These are phyloP conservation scores for Bettongia penicillata DNA, from an alignment of 2,113 vertebrate genomes.

Conservation along the genomic window DNA sequence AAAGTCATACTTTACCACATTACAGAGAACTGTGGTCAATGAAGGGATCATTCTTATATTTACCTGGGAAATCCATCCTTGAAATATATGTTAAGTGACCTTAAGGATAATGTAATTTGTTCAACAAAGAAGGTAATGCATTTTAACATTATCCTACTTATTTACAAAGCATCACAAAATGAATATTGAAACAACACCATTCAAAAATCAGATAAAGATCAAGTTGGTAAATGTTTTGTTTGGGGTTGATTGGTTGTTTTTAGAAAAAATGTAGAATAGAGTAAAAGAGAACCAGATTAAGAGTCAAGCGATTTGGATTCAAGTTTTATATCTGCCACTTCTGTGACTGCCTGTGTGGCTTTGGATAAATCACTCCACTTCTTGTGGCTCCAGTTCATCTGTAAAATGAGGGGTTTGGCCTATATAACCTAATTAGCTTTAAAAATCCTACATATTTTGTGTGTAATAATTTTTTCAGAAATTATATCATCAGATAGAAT, in stretches of 20 bases:
- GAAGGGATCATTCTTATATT: background rate
- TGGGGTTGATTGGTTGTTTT: slow-evolving; percentile 26
- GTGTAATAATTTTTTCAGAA: background rate
- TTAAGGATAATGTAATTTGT: background rate
- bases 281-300: no score
- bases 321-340: background rate
- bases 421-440: background rate
- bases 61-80: background rate
- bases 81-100: background rate
- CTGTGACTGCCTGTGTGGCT: background rate
- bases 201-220: slow-evolving; percentile 9
- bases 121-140: background rate
- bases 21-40: background rate
- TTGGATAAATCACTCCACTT: background rate
- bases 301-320: no score
- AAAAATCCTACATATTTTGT: background rate
- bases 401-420: background rate
- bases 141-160: background rate
- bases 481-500: slow-evolving; percentile 23
- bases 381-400: background rate
- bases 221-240: background rate
- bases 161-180: slow-evolving; percentile 3
- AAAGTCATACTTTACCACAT: background rate
- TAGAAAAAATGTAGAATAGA: slow-evolving; percentile 15
- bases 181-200: slow-evolving; percentile 23